These are phyloP conservation scores for Xanthia togata DNA, from an alignment of 2,888 invertebrate species.

Conservation along the genomic window DNA sequence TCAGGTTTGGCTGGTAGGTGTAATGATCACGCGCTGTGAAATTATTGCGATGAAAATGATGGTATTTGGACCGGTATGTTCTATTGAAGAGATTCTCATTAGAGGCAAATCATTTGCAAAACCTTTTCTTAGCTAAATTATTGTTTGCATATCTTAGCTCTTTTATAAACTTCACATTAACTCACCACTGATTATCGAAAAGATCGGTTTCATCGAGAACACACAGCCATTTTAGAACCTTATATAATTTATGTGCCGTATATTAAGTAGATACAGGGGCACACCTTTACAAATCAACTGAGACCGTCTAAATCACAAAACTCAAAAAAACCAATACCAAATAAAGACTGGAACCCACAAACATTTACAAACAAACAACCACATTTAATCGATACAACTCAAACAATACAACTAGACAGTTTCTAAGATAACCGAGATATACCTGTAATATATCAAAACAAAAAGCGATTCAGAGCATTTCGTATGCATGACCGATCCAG, in stretches of 20 bases:
- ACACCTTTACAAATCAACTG: not conserved
- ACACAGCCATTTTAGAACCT: not conserved
- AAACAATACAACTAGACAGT: conserved; percentile 35
- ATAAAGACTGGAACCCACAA: not conserved
- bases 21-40: conserved; percentile 38
- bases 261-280: not conserved
- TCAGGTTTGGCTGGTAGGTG: conserved; percentile 39
- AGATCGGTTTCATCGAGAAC: not conserved
- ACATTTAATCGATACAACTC: conserved; percentile 31
- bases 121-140: not conserved
- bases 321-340: not conserved
- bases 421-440: conserved; percentile 42
- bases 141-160: not conserved
- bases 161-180: not conserved
- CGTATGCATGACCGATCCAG: conserved; percentile 79
- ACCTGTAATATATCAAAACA: conserved; percentile 64
- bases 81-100: not conserved
- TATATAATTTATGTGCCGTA: not conserved
- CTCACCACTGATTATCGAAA: not conserved
- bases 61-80: not conserved
- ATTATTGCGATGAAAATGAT: conserved; percentile 17
- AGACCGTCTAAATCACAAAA: not conserved
- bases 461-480: conserved; percentile 68
- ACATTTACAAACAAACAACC: conserved; percentile 2
- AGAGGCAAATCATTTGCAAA: not conserved